Conservation (phyloP, 2,888 invertebrate species). For the Stenolophus ochropezus region DNA sequence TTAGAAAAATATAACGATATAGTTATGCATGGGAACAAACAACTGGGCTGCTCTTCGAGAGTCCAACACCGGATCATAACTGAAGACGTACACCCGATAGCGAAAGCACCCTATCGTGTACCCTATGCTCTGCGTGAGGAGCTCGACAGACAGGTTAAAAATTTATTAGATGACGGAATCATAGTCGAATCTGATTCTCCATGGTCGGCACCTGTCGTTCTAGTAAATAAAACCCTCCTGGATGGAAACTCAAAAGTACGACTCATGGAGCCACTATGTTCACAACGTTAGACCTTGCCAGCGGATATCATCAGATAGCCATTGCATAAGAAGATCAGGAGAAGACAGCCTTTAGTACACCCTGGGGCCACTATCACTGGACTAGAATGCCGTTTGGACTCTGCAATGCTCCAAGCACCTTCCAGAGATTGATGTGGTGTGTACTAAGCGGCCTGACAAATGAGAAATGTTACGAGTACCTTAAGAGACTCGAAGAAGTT, state of each 20-base stretch:
- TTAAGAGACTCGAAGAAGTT: conserved; percentile 4
- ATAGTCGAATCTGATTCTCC: conserved; percentile 65
- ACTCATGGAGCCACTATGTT: conserved; percentile 62
- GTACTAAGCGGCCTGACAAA: conserved; percentile 64
- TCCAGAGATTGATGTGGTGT: conserved; percentile 66
- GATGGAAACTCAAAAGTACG: conserved; percentile 60
- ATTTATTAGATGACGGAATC: conserved; percentile 63
- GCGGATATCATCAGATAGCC: conserved; percentile 65
- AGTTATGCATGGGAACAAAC: neutral
- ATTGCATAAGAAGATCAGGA: conserved; percentile 62
- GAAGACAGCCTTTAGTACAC: conserved; percentile 64
- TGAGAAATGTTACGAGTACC: conserved; percentile 54
- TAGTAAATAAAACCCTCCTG: conserved; percentile 66
- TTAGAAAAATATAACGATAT: neutral
- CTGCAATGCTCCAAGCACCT: conserved; percentile 66
- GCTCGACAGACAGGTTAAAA: conserved; percentile 56
- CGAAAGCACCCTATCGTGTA: conserved; percentile 60
- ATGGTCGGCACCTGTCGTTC: conserved; percentile 67
- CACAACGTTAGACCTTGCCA: conserved; percentile 65
- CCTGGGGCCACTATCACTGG: conserved; percentile 63
- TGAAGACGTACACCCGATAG: conserved; percentile 48
- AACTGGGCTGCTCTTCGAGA: neutral
- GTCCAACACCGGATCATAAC: conserved; percentile 24
- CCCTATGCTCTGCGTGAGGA: conserved; percentile 51
- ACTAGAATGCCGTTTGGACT: conserved; percentile 66